These are phyloP conservation scores for Tupiocoris notatus DNA, from an alignment of 2,888 invertebrate genomes.

Conservation along the genomic window DNA sequence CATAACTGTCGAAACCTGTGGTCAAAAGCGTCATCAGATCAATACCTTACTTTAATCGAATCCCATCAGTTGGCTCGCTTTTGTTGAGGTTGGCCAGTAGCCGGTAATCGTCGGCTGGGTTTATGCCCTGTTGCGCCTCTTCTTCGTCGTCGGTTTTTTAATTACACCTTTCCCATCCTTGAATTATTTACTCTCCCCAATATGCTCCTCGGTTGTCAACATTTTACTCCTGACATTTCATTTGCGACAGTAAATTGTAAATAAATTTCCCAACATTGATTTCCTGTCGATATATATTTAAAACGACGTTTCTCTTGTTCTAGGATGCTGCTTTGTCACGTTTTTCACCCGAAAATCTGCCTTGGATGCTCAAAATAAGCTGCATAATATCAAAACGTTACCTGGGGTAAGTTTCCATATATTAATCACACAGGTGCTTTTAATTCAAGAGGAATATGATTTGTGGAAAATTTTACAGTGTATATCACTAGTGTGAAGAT, in stretches of 20 bases:
- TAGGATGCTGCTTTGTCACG: slow-evolving; percentile 99
- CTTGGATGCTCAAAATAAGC: slow-evolving; percentile 96
- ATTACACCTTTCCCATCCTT: too few species aligned
- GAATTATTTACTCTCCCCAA: too few species aligned
- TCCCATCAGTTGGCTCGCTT: neutral
- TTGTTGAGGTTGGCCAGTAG: neutral
- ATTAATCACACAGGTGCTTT: too few species aligned
- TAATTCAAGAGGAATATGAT: too few species aligned
- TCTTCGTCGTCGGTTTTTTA: too few species aligned
- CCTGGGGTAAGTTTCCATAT: slow-evolving; percentile 83
- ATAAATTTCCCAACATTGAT: too few species aligned
- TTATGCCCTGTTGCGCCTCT: neutral
- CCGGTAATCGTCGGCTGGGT: neutral
- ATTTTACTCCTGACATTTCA: too few species aligned
- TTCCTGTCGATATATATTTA: too few species aligned
- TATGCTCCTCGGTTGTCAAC: too few species aligned
- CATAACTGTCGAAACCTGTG: slow-evolving; percentile 24
- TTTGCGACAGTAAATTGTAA: too few species aligned
- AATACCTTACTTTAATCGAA: slow-evolving; percentile 27
- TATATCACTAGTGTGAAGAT: too few species aligned
- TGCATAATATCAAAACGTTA: slow-evolving; percentile 98
- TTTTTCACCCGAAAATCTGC: slow-evolving; percentile 98
- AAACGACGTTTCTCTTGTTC: slow-evolving; percentile 11
- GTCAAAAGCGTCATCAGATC: slow-evolving; percentile 22
- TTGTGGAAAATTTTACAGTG: too few species aligned